Percentiles rank a stretch among this genome's conserved stretches.
Conservation (phyloP, 2,113 vertebrate genomes). For the Aptenodytes forsteri region DNA sequence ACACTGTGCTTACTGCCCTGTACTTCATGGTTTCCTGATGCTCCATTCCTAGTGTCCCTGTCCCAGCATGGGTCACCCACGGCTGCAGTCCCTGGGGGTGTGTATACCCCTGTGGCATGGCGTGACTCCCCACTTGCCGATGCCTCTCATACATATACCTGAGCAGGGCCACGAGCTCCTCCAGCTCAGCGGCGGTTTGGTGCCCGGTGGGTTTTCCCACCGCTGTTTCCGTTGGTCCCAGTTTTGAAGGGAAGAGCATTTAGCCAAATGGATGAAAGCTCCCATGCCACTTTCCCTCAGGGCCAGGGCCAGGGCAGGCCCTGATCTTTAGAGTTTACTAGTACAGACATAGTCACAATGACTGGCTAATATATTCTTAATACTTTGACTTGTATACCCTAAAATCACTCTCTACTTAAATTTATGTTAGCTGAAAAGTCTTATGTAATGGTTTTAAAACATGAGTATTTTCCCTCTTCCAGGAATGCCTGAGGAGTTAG, state of each 20-base stretch:
- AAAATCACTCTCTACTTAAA: not conserved
- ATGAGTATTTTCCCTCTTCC: not conserved
- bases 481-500: not conserved
- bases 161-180: not conserved
- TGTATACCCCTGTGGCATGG: fast-evolving
- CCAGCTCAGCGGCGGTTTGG: fast-evolving
- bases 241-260: not conserved
- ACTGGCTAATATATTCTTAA: not conserved
- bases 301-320: not conserved
- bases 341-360: not conserved
- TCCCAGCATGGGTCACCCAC: fast-evolving
- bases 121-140: not conserved
- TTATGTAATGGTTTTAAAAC: conserved; percentile 1
- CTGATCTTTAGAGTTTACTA: not conserved
- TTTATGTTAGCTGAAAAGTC: not conserved
- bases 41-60: not conserved
- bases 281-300: fast-evolving
- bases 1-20: not conserved
- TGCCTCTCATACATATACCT: not conserved
- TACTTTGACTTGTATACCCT: not conserved
- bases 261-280: not conserved
- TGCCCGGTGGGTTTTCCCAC: not conserved
- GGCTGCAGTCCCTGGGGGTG: not conserved
- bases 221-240: not conserved
- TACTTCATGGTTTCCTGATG: not conserved